Evolutionary conservation across 2,888 invertebrate species (phyloP), one percentile per base, ranked within the genome.

Genomic region (Sarcophaga rosellei): DNA sequence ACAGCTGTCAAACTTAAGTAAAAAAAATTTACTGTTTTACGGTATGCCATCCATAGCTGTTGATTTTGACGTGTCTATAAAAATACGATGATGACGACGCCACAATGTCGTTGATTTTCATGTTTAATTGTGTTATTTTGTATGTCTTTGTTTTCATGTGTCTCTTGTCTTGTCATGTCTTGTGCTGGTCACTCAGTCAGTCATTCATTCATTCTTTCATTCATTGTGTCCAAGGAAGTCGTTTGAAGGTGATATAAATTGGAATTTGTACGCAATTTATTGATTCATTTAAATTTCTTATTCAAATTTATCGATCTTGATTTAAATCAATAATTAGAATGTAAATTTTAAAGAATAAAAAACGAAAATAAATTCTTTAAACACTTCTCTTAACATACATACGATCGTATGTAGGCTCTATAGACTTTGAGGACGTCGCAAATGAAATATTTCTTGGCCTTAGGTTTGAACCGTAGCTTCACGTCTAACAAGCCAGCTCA

Each of bases 1-100:
- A 91, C 91, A 91, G 91, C 92, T 91, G 91, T 91, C 92, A 90
- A 90, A 90, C 90, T 89, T 90, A 2, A 89, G 90, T 91, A 88
- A 85, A 35, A 35, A 35, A 82, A 78, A 79, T 84, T 79, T 82
- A 81, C 78, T 81, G 80, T 35, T 35, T 10, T 35, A 35, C 35
- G 35, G 35, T 35, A 35, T 35, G 35, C 35, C 35, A 23, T 2
- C 23, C 23, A 35, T 35, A 35, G 35, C 35, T 35, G 35, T 74
- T 65, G 44, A 11, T 83, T 75, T 76, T 84, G 76, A 87, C 76
- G 76, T 84, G 75, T 84, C 79, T 78, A 70, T 78, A 84, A 23
- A 25, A 65, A 79, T 74, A 57, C 78, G 80, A 35, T 35, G 35
- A 35, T 35, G 35, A 35, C 35, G 35, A 85, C 80, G 85, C 82